phyloP scores from a whole-genome alignment of 2,888 invertebrate genomes.

The Epirrhoe tristata region DNA sequence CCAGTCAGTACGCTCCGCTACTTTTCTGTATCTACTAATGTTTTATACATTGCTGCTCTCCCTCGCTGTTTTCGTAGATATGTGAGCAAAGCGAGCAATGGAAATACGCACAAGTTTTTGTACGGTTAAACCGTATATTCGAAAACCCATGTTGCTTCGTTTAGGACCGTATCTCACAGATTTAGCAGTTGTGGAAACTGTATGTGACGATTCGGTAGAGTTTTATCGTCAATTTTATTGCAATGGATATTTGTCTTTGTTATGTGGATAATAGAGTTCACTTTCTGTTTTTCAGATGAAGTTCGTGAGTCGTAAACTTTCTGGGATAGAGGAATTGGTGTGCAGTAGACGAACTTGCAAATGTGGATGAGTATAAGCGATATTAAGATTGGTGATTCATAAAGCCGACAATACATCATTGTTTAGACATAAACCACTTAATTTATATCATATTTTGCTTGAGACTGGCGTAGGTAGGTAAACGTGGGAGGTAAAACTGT shows the following conservation, averaged over 20 bases:
- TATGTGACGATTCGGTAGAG: slow-evolving; percentile 43
- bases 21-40: slow-evolving; percentile 81
- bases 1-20: slow-evolving; percentile 73
- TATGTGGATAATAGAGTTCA: slow-evolving; percentile 26
- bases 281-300: slow-evolving; percentile 24
- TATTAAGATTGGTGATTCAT: slow-evolving; percentile 70
- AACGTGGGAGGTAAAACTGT: slow-evolving; percentile 26
- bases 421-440: slow-evolving; percentile 56
- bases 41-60: slow-evolving; percentile 77
- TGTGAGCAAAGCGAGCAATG: slow-evolving; percentile 55
- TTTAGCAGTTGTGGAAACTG: slow-evolving; percentile 62
- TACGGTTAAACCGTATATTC: slow-evolving; percentile 64
- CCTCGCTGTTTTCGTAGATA: slow-evolving; percentile 52
- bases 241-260: slow-evolving; percentile 44
- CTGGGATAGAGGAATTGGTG: slow-evolving; percentile 56
- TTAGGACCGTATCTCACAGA: slow-evolving; percentile 65
- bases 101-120: slow-evolving; percentile 66
- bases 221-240: slow-evolving; percentile 33
- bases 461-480: slow-evolving; percentile 29
- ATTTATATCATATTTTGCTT: slow-evolving; percentile 45
- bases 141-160: slow-evolving; percentile 62
- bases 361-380: slow-evolving; percentile 65
- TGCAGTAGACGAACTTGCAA: slow-evolving; percentile 69
- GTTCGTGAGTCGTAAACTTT: slow-evolving; percentile 36
- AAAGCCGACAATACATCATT: slow-evolving; percentile 65